Evolutionary conservation across 2,888 invertebrate genomes (phyloP).

Genomic region (Netelia fuscicornis): DNA sequence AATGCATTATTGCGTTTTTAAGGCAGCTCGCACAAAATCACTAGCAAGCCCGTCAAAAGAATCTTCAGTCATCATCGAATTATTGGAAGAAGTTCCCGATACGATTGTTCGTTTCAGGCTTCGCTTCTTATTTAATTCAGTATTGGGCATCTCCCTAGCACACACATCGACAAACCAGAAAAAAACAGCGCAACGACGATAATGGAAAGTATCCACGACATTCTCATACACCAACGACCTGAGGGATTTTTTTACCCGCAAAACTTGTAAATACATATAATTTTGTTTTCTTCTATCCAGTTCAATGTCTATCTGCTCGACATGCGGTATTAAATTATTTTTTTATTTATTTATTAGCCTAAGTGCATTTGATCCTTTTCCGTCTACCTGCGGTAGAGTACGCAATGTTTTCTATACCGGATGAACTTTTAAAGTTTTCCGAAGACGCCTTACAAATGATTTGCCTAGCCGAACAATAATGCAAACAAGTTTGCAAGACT

Average conservation of each 20-base stretch:
- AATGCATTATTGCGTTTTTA: too few relatives aligned
- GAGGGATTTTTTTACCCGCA: neutral
- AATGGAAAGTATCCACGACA: too few relatives aligned
- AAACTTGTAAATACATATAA: slow-evolving; percentile 56
- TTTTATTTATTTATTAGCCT: slow-evolving; percentile 67
- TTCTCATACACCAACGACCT: too few relatives aligned
- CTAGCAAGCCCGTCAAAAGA: too few relatives aligned
- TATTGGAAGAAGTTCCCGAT: too few relatives aligned
- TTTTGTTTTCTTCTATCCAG: slow-evolving; percentile 26
- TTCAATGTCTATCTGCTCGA: slow-evolving; percentile 44
- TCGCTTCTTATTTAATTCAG: too few relatives aligned
- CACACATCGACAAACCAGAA: too few relatives aligned
- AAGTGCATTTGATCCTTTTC: slow-evolving; percentile 60
- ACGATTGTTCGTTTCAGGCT: too few relatives aligned
- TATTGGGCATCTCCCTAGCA: too few relatives aligned
- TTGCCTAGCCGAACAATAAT: slow-evolving; percentile 4
- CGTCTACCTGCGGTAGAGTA: slow-evolving; percentile 1
- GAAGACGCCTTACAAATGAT: neutral
- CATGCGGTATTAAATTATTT: slow-evolving; percentile 68
- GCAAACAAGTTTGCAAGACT: neutral
- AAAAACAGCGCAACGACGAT: too few relatives aligned
- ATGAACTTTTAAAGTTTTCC: slow-evolving; percentile 5
- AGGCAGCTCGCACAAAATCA: too few relatives aligned
- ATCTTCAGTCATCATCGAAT: too few relatives aligned
- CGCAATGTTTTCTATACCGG: slow-evolving; percentile 3